Percentiles rank a stretch among this genome's conserved stretches.
Conservation (phyloP, 2,888 invertebrate genomes). For the Nomada ruficornis region DNA sequence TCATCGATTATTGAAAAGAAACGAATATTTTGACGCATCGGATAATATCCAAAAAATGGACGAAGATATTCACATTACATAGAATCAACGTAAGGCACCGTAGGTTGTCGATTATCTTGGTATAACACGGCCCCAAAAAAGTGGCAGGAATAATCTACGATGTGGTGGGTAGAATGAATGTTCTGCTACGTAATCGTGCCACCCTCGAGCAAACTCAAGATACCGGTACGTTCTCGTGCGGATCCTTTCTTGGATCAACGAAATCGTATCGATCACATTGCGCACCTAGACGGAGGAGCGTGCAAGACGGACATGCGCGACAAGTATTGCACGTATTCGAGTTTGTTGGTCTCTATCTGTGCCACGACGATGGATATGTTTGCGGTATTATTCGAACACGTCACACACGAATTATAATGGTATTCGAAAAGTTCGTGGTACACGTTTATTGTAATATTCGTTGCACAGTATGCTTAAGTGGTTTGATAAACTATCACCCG, state of each 20-base stretch:
- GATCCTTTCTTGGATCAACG: conserved; percentile 69
- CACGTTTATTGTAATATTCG: not conserved
- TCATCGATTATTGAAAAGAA: no score
- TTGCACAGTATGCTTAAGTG: no score
- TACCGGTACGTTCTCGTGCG: conserved; percentile 34
- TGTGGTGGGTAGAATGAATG: not conserved
- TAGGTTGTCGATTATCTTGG: no score
- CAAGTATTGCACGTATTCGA: conserved; percentile 59
- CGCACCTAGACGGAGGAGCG: conserved; percentile 67
- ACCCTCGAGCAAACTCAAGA: conserved; percentile 23
- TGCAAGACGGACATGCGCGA: conserved; percentile 70
- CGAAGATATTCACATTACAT: no score
- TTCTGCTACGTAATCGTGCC: conserved; percentile 26
- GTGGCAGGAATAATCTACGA: not conserved
- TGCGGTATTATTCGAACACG: conserved; percentile 63
- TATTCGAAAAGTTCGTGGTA: conserved; percentile 1
- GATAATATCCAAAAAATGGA: no score
- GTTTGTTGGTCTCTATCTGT: conserved; percentile 40
- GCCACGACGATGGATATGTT: conserved; percentile 60
- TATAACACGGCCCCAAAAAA: no score
- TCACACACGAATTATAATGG: not conserved
- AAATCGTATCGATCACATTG: conserved; percentile 71
- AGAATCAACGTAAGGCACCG: no score
- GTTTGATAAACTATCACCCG: no score
- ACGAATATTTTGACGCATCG: no score